Evolutionary conservation across 2,888 invertebrate species (phyloP).

Genomic region (Amorpha juglandis): DNA sequence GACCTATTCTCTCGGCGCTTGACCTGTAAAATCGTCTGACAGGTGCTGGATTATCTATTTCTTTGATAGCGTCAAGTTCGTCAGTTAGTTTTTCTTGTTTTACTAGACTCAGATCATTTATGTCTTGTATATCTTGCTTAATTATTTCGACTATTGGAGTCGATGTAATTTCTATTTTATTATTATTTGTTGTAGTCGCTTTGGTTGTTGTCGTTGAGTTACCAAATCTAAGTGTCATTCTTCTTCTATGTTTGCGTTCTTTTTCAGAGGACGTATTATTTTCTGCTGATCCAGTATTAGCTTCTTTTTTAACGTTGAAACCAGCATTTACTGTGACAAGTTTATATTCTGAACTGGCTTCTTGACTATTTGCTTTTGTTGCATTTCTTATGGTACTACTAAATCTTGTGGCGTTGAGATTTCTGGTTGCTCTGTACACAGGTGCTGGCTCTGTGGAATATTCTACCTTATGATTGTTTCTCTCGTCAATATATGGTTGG

Average conservation of each 20-base stretch:
- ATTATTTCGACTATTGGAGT: constrained; percentile 58
- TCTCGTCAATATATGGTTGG: constrained; percentile 66
- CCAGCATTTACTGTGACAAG: constrained; percentile 60
- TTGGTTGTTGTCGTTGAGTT: constrained; percentile 32
- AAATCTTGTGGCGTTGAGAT: constrained; percentile 36
- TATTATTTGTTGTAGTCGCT: constrained; percentile 41
- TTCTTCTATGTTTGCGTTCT: constrained; percentile 66
- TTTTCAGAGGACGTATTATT: constrained; percentile 52
- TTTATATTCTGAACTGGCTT: constrained; percentile 52
- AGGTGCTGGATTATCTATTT: constrained; percentile 57
- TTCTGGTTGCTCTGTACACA: constrained; percentile 70
- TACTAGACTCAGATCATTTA: constrained; percentile 48
- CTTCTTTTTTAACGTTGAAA: constrained; percentile 52
- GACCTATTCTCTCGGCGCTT: constrained; percentile 61
- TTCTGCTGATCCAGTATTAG: constrained; percentile 31
- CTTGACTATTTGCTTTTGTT: constrained; percentile 45
- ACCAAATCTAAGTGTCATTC: constrained; percentile 62
- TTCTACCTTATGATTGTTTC: constrained; percentile 57
- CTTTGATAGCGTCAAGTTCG: constrained; percentile 58
- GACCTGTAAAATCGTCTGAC: constrained; percentile 72
- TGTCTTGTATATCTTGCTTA: constrained; percentile 63
- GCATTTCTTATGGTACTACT: constrained; percentile 45
- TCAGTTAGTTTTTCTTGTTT: constrained; percentile 65
- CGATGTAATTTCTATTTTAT: constrained; percentile 41
- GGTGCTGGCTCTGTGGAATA: constrained; percentile 58